phyloP scores from a whole-genome alignment of 2,797 vertebrate species.

The Anniella stebbinsi region DNA sequence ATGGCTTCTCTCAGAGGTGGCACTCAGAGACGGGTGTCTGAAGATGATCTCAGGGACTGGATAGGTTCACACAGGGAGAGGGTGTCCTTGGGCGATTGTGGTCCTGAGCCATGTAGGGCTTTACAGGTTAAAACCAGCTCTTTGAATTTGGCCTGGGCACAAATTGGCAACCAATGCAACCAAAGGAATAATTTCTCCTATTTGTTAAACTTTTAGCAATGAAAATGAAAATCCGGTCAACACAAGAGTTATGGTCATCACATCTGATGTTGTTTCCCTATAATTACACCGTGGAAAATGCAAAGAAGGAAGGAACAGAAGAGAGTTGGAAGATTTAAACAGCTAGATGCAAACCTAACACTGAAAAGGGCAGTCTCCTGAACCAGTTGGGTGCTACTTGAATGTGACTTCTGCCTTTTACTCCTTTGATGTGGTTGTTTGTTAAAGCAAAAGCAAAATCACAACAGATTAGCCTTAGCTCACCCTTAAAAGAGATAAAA shows the following conservation, averaged over 20 bases:
- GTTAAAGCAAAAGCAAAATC: neutral
- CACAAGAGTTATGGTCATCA: neutral
- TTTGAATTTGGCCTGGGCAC: too few species aligned
- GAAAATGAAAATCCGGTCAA: neutral
- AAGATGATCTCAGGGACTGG: too few species aligned
- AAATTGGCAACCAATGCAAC: too few species aligned
- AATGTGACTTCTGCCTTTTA: too few species aligned
- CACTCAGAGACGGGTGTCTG: too few species aligned
- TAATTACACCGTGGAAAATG: neutral
- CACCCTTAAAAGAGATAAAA: neutral
- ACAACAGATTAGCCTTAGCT: neutral
- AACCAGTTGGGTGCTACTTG: neutral
- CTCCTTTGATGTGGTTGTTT: too few species aligned
- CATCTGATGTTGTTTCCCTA: neutral
- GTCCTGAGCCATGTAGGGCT: too few species aligned
- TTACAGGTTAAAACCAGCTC: too few species aligned
- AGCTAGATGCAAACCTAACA: neutral
- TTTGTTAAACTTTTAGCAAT: neutral
- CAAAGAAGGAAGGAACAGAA: neutral
- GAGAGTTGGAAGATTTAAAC: neutral
- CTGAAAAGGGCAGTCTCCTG: neutral
- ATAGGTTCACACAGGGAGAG: too few species aligned
- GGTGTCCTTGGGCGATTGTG: too few species aligned
- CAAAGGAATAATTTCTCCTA: neutral
- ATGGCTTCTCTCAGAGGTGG: too few species aligned